Evolutionary conservation across 2,888 invertebrate species (phyloP).

Genomic region (Philaethria dido): DNA sequence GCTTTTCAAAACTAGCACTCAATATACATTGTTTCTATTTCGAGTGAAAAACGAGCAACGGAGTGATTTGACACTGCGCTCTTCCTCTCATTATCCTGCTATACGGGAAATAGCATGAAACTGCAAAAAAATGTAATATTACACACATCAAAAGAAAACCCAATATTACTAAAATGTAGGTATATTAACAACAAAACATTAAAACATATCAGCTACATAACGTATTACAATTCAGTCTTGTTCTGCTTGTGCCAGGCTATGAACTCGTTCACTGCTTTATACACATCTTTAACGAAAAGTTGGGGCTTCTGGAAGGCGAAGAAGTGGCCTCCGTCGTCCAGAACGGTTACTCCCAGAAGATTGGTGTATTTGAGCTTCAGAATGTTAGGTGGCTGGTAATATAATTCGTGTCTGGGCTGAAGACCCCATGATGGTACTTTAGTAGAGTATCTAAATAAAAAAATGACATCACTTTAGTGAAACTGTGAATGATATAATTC

Average conservation of each 20-base stretch:
- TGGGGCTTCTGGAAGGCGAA: slow-evolving; percentile 89
- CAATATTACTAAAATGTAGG: background rate
- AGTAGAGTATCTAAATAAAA: slow-evolving; percentile 60
- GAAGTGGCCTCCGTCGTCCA: slow-evolving; percentile 90
- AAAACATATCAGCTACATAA: background rate
- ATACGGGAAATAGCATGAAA: too few species aligned
- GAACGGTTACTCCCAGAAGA: slow-evolving; percentile 84
- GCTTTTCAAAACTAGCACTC: too few species aligned
- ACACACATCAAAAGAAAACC: background rate
- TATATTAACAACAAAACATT: slow-evolving; percentile 6
- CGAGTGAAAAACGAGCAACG: too few species aligned
- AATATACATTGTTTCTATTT: too few species aligned
- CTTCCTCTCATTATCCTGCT: too few species aligned
- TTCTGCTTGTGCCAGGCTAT: slow-evolving; percentile 11
- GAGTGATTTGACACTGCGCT: too few species aligned
- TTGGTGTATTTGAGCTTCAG: slow-evolving; percentile 83
- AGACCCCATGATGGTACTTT: slow-evolving; percentile 87
- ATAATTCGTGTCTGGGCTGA: slow-evolving; percentile 86
- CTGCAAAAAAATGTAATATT: too few species aligned
- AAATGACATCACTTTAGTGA: background rate
- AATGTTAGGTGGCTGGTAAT: slow-evolving; percentile 80
- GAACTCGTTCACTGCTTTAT: slow-evolving; percentile 46
- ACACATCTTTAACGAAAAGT: slow-evolving; percentile 86
- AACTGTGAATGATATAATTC: too few species aligned
- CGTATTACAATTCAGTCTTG: slow-evolving; percentile 11